Conservation (phyloP, 2,888 invertebrate species). For the Leptura quadrifasciata region DNA sequence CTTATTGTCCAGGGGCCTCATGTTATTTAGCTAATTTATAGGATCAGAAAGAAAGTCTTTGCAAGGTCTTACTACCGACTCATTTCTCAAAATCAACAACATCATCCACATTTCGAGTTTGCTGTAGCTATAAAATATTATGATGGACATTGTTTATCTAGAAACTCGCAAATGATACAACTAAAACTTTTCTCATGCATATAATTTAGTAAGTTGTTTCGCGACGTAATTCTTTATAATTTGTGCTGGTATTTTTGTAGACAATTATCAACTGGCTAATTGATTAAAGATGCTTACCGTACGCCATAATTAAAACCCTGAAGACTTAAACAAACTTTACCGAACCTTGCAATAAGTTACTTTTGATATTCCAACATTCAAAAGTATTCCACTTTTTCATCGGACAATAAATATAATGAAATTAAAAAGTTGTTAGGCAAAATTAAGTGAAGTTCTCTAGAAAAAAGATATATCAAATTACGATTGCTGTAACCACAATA, state of each 20-base stretch:
- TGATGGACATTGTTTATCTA: no score
- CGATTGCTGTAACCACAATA: not conserved
- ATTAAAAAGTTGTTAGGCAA: constrained; percentile 46
- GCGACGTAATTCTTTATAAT: not conserved
- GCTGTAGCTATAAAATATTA: no score
- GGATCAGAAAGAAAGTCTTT: no score
- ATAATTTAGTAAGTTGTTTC: not conserved
- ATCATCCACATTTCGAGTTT: no score
- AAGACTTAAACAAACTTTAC: constrained; percentile 35
- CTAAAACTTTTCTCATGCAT: no score
- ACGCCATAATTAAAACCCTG: constrained; percentile 41
- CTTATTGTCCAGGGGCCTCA: no score
- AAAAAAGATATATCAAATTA: constrained; percentile 20
- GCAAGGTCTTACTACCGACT: no score
- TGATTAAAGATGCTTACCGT: constrained; percentile 15
- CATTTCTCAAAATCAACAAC: no score
- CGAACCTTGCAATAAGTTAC: constrained; percentile 30
- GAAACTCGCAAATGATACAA: no score
- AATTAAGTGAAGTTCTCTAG: constrained; percentile 25
- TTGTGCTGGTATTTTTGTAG: not conserved
- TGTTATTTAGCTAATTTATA: no score
- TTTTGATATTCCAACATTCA: constrained; percentile 38
- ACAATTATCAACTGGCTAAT: constrained; percentile 20
- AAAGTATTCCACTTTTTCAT: constrained; percentile 30
- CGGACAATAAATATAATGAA: constrained; percentile 41